These are phyloP conservation scores for Mystacornis crossleyi DNA, from an alignment of 2,113 vertebrate species.

Conservation along the genomic window DNA sequence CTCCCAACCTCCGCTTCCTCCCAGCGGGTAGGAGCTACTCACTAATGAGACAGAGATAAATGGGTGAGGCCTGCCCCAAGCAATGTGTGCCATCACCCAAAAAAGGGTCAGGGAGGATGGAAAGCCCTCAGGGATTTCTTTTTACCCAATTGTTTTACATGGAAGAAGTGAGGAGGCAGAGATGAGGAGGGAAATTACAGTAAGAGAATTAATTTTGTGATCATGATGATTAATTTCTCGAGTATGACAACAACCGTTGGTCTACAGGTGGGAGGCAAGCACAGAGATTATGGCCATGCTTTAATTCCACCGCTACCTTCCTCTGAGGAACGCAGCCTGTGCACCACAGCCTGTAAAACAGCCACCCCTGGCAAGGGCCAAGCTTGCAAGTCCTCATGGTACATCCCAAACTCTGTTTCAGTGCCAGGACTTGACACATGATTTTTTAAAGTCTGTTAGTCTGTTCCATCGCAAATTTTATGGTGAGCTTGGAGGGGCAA, in stretches of 20 bases:
- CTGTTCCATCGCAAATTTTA: neutral
- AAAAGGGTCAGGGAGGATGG: neutral
- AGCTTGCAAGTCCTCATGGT: neutral
- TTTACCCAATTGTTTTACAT: neutral
- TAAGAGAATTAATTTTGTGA: neutral
- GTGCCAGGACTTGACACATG: neutral
- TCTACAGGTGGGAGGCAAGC: rapidly evolving
- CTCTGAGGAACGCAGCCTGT: neutral
- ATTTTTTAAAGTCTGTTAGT: neutral
- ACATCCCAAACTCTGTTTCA: neutral
- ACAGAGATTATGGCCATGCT: neutral
- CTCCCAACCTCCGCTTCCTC: neutral
- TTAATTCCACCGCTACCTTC: neutral
- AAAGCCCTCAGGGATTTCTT: neutral
- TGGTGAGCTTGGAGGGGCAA: neutral
- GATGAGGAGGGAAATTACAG: neutral
- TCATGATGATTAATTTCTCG: neutral
- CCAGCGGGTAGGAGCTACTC: neutral
- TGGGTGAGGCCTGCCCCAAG: neutral
- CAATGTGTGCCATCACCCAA: neutral
- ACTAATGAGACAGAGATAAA: slow-evolving; percentile 22
- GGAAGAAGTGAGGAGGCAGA: neutral
- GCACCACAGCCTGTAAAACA: neutral
- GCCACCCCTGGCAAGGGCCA: neutral
- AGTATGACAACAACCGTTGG: neutral